Conservation (phyloP, 1,140 invertebrate species). For the Brachystomella parvula region DNA sequence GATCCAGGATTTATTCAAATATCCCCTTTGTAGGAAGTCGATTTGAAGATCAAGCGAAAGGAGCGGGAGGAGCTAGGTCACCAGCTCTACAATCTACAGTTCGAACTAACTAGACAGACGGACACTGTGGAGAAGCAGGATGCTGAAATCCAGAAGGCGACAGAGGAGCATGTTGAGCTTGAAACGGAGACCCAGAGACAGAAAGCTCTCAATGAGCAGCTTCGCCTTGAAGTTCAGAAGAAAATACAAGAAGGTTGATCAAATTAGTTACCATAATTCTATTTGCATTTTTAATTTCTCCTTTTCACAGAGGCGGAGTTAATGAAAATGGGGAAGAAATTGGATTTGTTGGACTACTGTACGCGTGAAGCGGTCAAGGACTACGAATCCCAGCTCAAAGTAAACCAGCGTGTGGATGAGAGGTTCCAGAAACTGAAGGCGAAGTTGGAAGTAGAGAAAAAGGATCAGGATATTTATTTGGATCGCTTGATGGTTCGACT, state of each 20-base stretch:
- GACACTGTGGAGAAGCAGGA: conserved; percentile 47
- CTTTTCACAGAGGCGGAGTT: conserved; percentile 20
- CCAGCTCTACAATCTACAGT: conserved; percentile 47
- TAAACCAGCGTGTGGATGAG: conserved; percentile 45
- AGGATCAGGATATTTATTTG: conserved; percentile 34
- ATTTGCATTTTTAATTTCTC: conserved; percentile 5
- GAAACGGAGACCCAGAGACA: conserved; percentile 38
- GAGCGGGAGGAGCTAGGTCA: conserved; percentile 45
- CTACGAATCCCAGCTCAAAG: conserved; percentile 46
- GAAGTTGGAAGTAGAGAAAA: conserved; percentile 29
- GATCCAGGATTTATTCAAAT: background rate
- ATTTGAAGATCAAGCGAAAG: conserved; percentile 39
- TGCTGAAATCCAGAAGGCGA: conserved; percentile 43
- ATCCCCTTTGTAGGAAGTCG: conserved; percentile 22
- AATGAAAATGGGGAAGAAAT: conserved; percentile 20
- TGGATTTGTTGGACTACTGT: conserved; percentile 32
- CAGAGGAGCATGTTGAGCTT: conserved; percentile 42
- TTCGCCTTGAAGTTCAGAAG: conserved; percentile 41
- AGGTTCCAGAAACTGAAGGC: conserved; percentile 36
- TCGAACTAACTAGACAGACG: conserved; percentile 48
- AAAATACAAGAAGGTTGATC: conserved; percentile 38
- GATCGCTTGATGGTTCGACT: conserved; percentile 32
- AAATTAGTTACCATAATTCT: background rate
- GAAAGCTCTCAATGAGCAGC: conserved; percentile 43
- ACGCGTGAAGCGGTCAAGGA: conserved; percentile 47